Conservation (phyloP, 1,140 invertebrate genomes). For the Pseudoatta argentina region DNA sequence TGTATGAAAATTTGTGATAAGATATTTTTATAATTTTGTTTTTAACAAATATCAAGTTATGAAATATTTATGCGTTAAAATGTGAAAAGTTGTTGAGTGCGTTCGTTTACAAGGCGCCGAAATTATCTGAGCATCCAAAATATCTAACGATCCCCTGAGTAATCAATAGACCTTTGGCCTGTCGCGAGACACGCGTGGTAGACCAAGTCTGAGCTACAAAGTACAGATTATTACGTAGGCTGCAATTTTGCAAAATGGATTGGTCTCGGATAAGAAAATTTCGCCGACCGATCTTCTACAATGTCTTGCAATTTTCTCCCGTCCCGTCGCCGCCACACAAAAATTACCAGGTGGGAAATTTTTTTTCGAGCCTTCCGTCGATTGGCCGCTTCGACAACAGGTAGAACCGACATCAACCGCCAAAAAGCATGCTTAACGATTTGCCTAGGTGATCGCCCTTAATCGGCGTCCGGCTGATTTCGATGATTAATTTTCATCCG, state of each 20-base stretch:
- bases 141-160: constrained; percentile 44
- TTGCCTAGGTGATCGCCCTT: constrained; percentile 63
- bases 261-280: constrained; percentile 50
- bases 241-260: constrained; percentile 57
- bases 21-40: not conserved
- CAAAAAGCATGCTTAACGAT: constrained; percentile 59
- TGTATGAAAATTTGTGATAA: not conserved
- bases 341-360: constrained; percentile 64
- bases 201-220: constrained; percentile 46
- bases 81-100: not conserved
- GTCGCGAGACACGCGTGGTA: constrained; percentile 52
- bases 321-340: constrained; percentile 37
- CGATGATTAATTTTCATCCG: constrained; percentile 76
- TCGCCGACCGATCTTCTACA: constrained; percentile 21
- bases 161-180: constrained; percentile 51
- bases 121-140: constrained; percentile 37
- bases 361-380: constrained; percentile 54
- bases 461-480: constrained; percentile 74
- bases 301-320: constrained; percentile 67
- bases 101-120: not conserved
- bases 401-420: constrained; percentile 42
- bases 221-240: constrained; percentile 36
- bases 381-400: constrained; percentile 53
- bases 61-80: constrained; percentile 18
- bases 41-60: not conserved